Conservation (phyloP, 2,797 vertebrate species). For the Atherinosoma microstoma region DNA sequence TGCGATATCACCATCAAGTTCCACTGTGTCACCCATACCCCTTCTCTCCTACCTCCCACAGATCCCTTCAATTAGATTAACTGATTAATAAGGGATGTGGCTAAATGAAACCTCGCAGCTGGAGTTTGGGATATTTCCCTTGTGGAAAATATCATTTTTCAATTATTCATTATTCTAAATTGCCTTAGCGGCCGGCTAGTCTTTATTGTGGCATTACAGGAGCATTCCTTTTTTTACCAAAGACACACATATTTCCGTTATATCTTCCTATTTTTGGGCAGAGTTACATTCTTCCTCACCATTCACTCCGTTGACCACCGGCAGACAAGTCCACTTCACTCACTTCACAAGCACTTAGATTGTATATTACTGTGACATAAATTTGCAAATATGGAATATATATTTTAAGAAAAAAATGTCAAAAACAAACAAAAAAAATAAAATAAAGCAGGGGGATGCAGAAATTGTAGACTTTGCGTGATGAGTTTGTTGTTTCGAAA, state of each 20-base stretch:
- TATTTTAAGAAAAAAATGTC: slow-evolving; percentile 84
- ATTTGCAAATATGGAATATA: slow-evolving; percentile 86
- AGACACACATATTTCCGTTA: slow-evolving; percentile 71
- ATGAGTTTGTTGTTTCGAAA: slow-evolving; percentile 68
- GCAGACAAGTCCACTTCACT: slow-evolving; percentile 67
- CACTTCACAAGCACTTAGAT: slow-evolving; percentile 85
- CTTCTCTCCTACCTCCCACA: slow-evolving; percentile 70
- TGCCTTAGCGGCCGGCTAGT: slow-evolving; percentile 71
- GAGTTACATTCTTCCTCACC: slow-evolving; percentile 51
- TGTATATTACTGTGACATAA: slow-evolving; percentile 87
- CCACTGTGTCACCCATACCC: slow-evolving; percentile 76
- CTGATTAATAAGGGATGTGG: slow-evolving; percentile 52
- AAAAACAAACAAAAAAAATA: slow-evolving; percentile 72
- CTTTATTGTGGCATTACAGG: slow-evolving; percentile 74
- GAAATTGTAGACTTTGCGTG: slow-evolving; percentile 64
- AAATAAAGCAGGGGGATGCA: slow-evolving; percentile 52
- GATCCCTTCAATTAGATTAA: slow-evolving; percentile 44
- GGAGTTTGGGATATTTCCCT: slow-evolving; percentile 49
- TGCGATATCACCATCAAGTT: slow-evolving; percentile 65
- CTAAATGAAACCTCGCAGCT: slow-evolving; percentile 64
- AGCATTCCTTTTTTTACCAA: slow-evolving; percentile 80
- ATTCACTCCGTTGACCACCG: slow-evolving; percentile 36
- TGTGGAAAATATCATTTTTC: slow-evolving; percentile 52
- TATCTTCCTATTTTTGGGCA: slow-evolving; percentile 47
- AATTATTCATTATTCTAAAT: slow-evolving; percentile 61